phyloP scores from a whole-genome alignment of 2,113 vertebrate genomes.

The Cynocephalus volans region DNA sequence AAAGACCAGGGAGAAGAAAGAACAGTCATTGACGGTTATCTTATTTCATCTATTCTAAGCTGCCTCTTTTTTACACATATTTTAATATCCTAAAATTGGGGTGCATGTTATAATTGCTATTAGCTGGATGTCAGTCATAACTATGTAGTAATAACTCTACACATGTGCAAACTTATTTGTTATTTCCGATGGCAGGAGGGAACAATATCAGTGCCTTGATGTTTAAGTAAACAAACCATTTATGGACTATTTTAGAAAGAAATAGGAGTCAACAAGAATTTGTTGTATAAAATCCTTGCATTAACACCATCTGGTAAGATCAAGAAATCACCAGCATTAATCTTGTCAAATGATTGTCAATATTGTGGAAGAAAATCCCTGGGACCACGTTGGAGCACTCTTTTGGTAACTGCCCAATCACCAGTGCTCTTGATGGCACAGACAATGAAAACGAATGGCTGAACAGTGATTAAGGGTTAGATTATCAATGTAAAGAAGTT shows the following conservation, averaged over 20 bases:
- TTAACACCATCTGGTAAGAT: background rate
- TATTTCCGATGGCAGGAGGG: background rate
- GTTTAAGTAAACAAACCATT: background rate
- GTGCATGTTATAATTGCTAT: background rate
- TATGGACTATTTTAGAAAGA: background rate
- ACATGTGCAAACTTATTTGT: background rate
- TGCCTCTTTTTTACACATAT: background rate
- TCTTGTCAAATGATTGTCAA: background rate
- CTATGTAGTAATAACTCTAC: background rate
- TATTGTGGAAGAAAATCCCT: background rate
- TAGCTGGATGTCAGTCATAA: background rate
- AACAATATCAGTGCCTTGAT: background rate
- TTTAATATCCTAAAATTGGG: background rate
- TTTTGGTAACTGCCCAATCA: background rate
- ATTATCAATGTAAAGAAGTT: background rate
- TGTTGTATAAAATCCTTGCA: background rate
- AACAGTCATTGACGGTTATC: too few relatives aligned
- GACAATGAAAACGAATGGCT: background rate
- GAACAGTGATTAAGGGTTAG: background rate
- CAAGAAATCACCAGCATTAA: background rate
- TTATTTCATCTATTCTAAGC: background rate
- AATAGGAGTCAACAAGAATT: background rate
- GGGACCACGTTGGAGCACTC: background rate
- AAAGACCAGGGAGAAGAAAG: background rate
- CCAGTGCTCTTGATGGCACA: background rate